Base-by-base conservation (phyloP, 2,797 vertebrate genomes). In the Myotis pilosus region DNA sequence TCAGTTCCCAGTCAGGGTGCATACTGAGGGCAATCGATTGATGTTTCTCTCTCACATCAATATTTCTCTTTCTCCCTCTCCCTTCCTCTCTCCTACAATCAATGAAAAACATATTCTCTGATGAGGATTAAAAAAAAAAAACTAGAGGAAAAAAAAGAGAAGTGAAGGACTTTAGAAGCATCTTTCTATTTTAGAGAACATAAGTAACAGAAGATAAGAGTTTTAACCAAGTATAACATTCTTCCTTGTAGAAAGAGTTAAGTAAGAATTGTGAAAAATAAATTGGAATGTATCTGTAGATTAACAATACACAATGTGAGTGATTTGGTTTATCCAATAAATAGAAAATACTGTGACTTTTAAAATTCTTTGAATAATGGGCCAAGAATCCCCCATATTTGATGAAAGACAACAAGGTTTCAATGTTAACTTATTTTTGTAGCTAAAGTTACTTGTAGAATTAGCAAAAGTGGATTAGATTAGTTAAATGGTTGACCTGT, bases 151-250 rank as follows among this genome's bases (percentile, higher is more conserved):
- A 62, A 25, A 60, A 25, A 28, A 62, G 11, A 30, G 25, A 62
- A 60, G 12, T 62, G 60, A 62, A 44, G 17, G 25, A 51, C 57
- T 87, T 78, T 20, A 86, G 71, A 85, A 84, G 7, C 55, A 91
- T 86, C 62, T 60, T 84, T 91, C 30, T 23, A 51, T 53, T 91
- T 78, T 88, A 89, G 69, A 92, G 79, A 92, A 30, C 5, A 74
- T 74, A 75, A 93, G 30, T 79, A 74, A 53, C 36, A 64, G 71
- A 88, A 87, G 69, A 79, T 41, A 89, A 62, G 78, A 47, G 25
- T 60, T 78, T 51, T 20, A 66, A 60, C 36, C 57, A 91, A 92
- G 80, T 81, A 28, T 72, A 83, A 92, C 11, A 51, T 64, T 80
- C 4, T 80, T 92, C 25, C 41, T 81, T 89, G 23, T 47, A 47